Evolutionary conservation across 2,797 vertebrate genomes (phyloP).

Genomic region (Takifugu ocellatus): DNA sequence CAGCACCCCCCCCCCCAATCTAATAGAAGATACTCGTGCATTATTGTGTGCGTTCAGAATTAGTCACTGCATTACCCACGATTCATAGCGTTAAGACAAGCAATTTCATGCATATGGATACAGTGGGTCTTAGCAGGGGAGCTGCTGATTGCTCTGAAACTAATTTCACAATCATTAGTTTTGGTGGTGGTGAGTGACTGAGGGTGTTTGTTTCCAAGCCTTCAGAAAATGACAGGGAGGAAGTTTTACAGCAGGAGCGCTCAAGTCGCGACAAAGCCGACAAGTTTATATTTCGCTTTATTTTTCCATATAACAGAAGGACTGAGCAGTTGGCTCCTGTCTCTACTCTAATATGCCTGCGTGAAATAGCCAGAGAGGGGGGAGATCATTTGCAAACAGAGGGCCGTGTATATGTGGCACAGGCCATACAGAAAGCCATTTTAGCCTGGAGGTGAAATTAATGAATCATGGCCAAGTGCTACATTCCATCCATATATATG

Average conservation of each 20-base stretch:
- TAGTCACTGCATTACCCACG: conserved; percentile 97
- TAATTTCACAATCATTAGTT: conserved; percentile 99
- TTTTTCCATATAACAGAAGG: no score
- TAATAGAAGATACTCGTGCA: conserved; percentile 86
- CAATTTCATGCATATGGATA: conserved; percentile 99
- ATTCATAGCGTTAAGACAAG: conserved; percentile 96
- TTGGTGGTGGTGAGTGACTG: conserved; percentile 71
- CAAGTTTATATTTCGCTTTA: no score
- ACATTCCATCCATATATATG: conserved; percentile 85
- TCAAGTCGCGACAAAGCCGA: conserved; percentile 52
- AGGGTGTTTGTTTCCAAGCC: conserved; percentile 59
- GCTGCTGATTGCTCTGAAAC: conserved; percentile 96
- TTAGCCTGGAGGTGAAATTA: conserved; percentile 82
- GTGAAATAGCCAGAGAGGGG: conserved; percentile 8
- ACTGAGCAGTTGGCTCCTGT: no score
- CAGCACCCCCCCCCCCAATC: conserved; percentile 65
- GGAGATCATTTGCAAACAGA: conserved; percentile 8
- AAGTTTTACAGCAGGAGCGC: conserved; percentile 49
- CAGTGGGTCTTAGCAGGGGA: conserved; percentile 93
- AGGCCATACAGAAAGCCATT: conserved; percentile 80
- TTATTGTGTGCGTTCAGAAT: conserved; percentile 93
- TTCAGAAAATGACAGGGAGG: conserved; percentile 54
- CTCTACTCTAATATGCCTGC: conserved; percentile 1
- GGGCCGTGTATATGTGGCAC: conserved; percentile 73
- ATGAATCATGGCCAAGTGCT: conserved; percentile 83